Percentiles rank a stretch among this genome's conserved stretches.
Evolutionary conservation across 2,797 vertebrate genomes (phyloP).

Genomic region (Tolypeutes matacus): DNA sequence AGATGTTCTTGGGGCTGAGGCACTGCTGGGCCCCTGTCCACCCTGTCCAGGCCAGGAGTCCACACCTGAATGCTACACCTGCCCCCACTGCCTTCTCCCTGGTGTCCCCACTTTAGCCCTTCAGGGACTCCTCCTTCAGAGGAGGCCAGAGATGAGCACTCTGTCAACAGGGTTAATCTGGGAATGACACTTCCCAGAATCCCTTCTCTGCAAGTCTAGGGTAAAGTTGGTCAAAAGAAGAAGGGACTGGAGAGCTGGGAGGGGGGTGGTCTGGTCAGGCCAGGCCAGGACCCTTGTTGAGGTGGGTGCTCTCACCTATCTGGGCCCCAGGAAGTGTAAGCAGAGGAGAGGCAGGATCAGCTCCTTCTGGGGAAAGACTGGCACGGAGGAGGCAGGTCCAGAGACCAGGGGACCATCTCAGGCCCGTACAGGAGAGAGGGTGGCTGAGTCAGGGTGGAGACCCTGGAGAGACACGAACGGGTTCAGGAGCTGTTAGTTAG

Average conservation of each 20-base stretch:
- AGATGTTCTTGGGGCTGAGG: not conserved
- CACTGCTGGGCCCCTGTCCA: not conserved
- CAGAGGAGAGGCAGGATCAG: not conserved
- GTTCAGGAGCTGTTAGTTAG: not conserved
- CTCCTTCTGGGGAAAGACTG: not conserved
- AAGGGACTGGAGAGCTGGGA: not conserved
- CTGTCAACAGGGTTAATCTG: not conserved
- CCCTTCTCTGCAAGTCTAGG: not conserved
- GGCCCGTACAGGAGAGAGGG: not conserved
- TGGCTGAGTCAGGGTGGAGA: not conserved
- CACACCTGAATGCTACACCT: not conserved
- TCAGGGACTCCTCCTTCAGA: not conserved
- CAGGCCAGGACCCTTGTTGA: too few relatives aligned
- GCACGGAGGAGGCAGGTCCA: not conserved
- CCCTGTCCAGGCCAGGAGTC: not conserved
- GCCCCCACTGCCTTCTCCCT: not conserved
- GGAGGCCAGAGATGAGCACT: not conserved
- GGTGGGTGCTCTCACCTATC: not conserved
- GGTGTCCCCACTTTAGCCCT: rapidly evolving
- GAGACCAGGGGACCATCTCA: not conserved
- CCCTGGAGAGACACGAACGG: not conserved
- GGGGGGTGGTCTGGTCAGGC: not conserved
- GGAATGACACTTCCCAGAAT: not conserved
- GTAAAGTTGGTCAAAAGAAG: not conserved
- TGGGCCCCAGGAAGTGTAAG: not conserved